phyloP scores from a whole-genome alignment of 2,888 invertebrate species.

The Drosophila prostipennis region DNA sequence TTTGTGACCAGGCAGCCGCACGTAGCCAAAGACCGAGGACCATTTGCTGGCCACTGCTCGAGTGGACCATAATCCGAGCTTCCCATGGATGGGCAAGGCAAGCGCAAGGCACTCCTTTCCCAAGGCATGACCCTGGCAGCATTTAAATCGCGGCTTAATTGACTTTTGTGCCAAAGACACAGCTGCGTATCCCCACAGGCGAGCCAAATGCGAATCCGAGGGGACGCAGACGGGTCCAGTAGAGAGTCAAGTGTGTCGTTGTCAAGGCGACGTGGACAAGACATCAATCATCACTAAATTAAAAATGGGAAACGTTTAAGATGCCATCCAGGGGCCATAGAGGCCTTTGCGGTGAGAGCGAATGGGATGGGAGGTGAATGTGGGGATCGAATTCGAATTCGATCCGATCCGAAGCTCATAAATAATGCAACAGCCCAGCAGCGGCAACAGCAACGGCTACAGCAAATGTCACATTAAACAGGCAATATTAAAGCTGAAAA shows the following conservation, averaged over 20 bases:
- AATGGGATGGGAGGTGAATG: constrained; percentile 47
- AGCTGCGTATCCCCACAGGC: constrained; percentile 67
- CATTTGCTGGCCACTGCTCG: constrained; percentile 55
- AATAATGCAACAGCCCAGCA: constrained; percentile 65
- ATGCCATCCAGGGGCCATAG: constrained; percentile 62
- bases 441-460: constrained; percentile 49
- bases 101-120: constrained; percentile 54
- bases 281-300: constrained; percentile 80
- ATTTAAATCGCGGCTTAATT: constrained; percentile 75
- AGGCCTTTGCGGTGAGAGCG: constrained; percentile 8
- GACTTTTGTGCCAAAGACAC: constrained; percentile 63
- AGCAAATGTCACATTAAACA: constrained; percentile 78
- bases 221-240: constrained; percentile 13
- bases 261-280: constrained; percentile 74
- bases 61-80: constrained; percentile 27
- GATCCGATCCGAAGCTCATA: constrained; percentile 54
- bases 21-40: constrained; percentile 21
- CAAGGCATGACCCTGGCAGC: constrained; percentile 67
- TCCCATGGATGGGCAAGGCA: constrained; percentile 27
- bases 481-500: constrained; percentile 80
- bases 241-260: constrained; percentile 63
- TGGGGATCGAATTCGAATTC: constrained; percentile 36
- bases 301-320: constrained; percentile 76
- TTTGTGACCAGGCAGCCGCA: constrained; percentile 46
- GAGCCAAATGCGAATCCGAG: constrained; percentile 26